Evolutionary conservation across 2,888 invertebrate genomes (phyloP).

Genomic region (Platyscelio sp.): DNA sequence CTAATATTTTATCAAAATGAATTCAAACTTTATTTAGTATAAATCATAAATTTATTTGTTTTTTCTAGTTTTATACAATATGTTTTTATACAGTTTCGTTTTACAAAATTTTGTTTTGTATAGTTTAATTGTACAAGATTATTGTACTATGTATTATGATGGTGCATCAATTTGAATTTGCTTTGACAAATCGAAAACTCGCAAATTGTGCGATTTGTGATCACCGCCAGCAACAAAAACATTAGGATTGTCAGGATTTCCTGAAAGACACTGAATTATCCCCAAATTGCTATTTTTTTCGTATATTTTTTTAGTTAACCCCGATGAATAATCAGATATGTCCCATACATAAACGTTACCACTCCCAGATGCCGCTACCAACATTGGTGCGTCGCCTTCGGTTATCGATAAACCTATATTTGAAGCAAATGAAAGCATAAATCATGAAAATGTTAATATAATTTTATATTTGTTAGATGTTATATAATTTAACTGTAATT

Average conservation of each 20-base stretch:
- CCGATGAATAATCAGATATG: constrained; percentile 78
- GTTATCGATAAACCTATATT: constrained; percentile 91
- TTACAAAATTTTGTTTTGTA: too few relatives aligned
- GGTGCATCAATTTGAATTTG: constrained; percentile 86
- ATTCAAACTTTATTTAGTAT: too few relatives aligned
- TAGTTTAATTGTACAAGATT: too few relatives aligned
- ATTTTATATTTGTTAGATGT: too few relatives aligned
- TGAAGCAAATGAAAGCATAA: too few relatives aligned
- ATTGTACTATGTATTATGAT: too few relatives aligned
- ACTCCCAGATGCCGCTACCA: constrained; percentile 93
- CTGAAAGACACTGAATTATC: constrained; percentile 90
- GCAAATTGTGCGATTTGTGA: constrained; percentile 91
- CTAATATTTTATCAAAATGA: too few relatives aligned
- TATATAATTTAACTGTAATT: too few relatives aligned
- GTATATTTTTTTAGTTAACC: constrained; percentile 74
- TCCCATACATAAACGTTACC: constrained; percentile 96
- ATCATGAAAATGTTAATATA: too few relatives aligned
- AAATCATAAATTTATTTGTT: too few relatives aligned
- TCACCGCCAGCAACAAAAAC: constrained; percentile 95
- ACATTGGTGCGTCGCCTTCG: constrained; percentile 90
- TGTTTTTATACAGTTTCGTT: too few relatives aligned
- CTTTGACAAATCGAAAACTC: constrained; percentile 88
- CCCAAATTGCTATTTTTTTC: constrained; percentile 87
- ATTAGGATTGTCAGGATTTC: constrained; percentile 93
- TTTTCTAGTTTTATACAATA: too few relatives aligned